phyloP scores from a whole-genome alignment of 2,888 invertebrate species.

The Lasioglossum lativentre region DNA sequence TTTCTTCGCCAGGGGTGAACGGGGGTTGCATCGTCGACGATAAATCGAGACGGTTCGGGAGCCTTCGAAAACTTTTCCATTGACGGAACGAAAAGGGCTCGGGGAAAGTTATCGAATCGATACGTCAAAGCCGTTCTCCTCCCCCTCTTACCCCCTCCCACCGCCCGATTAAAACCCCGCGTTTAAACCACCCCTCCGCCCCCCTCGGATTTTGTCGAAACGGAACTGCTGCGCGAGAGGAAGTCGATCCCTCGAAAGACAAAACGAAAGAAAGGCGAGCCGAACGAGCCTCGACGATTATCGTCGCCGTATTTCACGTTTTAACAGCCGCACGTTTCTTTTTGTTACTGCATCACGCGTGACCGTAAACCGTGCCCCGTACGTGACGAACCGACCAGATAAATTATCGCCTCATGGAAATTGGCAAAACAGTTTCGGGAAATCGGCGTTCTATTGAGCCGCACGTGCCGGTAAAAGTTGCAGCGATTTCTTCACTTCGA shows the following conservation, averaged over 20 bases:
- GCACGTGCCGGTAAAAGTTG: neutral
- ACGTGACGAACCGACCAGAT: neutral
- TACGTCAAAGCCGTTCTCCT: constrained; percentile 22
- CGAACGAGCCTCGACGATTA: constrained; percentile 42
- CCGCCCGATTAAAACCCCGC: neutral
- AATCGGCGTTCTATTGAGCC: neutral
- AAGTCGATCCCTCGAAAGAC: constrained; percentile 11
- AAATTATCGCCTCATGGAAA: neutral
- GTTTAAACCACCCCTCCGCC: too few species aligned
- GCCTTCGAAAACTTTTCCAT: constrained; percentile 60
- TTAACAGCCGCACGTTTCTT: constrained; percentile 11
- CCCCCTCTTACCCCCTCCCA: neutral
- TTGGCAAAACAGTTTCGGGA: neutral
- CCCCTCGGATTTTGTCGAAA: neutral
- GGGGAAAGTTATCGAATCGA: constrained; percentile 49
- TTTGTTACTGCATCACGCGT: constrained; percentile 3
- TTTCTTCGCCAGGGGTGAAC: neutral
- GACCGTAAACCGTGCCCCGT: constrained; percentile 4
- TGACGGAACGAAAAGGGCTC: constrained; percentile 39
- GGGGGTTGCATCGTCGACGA: constrained; percentile 40
- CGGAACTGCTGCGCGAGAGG: constrained; percentile 29
- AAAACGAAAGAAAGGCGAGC: constrained; percentile 16
- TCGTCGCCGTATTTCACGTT: constrained; percentile 17
- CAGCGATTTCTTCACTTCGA: neutral
- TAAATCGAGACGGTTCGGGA: constrained; percentile 50